A percentile compares a stretch with the other conserved stretches of the same genome.
Conservation (phyloP, 2,113 vertebrate genomes). For the Fregata magnificens region DNA sequence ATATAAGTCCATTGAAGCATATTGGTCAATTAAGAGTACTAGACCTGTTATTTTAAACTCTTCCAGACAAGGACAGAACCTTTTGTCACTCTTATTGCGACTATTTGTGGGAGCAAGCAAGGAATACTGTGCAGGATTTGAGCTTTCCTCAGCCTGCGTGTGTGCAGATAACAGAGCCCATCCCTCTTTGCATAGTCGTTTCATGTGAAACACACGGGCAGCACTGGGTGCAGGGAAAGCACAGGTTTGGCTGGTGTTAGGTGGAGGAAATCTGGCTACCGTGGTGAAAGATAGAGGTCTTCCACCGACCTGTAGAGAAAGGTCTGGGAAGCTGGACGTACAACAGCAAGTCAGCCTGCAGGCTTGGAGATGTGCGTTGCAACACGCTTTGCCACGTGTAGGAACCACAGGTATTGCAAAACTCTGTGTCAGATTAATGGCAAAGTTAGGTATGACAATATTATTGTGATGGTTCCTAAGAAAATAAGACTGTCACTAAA, state of each 20-base stretch:
- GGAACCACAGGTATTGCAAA: not conserved
- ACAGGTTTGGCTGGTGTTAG: fast-evolving
- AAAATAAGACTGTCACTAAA: not conserved
- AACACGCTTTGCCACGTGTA: not conserved
- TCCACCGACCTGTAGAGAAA: not conserved
- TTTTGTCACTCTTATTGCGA: not conserved
- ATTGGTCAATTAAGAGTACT: not conserved
- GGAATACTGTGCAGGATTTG: not conserved
- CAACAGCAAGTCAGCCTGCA: not conserved
- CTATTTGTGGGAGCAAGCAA: not conserved
- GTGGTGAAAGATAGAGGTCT: not conserved
- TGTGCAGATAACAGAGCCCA: fast-evolving
- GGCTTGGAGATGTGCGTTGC: not conserved
- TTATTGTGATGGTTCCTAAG: not conserved
- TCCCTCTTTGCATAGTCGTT: fast-evolving
- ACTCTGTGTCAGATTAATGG: not conserved
- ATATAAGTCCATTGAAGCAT: not conserved
- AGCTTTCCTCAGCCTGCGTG: not conserved
- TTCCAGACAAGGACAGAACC: not conserved
- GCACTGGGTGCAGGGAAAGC: not conserved
- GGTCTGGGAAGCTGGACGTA: not conserved
- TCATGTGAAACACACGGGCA: not conserved
- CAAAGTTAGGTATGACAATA: not conserved
- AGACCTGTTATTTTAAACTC: not conserved
- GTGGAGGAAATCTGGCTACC: not conserved